A percentile compares a stretch with the other conserved stretches of the same genome.
Evolutionary conservation across 2,113 vertebrate species (phyloP).

Genomic region (Pseudorasbora parva): DNA sequence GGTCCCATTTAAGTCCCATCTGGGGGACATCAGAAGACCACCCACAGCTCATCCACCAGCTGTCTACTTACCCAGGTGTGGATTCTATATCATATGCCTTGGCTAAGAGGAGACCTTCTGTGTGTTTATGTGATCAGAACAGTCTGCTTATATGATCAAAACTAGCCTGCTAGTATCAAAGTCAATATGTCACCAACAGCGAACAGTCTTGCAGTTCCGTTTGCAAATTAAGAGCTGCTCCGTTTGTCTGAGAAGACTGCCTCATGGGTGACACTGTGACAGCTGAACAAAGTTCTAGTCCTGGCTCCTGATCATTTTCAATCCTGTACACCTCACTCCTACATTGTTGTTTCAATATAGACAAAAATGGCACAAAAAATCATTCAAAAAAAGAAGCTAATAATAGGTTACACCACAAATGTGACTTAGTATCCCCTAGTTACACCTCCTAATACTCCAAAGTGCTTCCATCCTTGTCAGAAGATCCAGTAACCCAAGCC

Average conservation of each 20-base stretch:
- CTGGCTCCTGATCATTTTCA: too few relatives aligned
- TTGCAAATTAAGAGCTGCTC: background rate
- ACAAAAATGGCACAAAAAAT: too few relatives aligned
- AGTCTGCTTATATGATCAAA: constrained; percentile 3
- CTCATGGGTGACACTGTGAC: background rate
- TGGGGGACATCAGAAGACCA: constrained; percentile 32
- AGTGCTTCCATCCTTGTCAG: background rate
- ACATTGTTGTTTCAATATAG: too few relatives aligned
- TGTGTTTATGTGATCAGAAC: constrained; percentile 4
- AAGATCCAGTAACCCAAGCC: background rate
- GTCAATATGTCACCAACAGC: background rate
- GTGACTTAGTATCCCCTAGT: background rate
- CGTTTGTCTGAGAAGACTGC: background rate
- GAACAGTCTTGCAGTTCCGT: background rate
- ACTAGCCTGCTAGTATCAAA: constrained; percentile 6
- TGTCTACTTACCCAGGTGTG: constrained; percentile 32
- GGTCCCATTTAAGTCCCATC: background rate
- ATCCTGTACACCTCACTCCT: too few relatives aligned
- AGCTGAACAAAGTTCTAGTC: too few relatives aligned
- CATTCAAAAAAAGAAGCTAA: too few relatives aligned
- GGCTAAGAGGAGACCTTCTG: background rate
- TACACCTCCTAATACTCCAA: background rate
- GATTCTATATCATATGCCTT: constrained; percentile 6
- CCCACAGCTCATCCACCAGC: constrained; percentile 31
- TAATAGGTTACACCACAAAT: too few relatives aligned